A percentile compares a stretch with the other conserved stretches of the same genome.
Conservation (phyloP, 2,113 vertebrate genomes). For the Sitta europaea region DNA sequence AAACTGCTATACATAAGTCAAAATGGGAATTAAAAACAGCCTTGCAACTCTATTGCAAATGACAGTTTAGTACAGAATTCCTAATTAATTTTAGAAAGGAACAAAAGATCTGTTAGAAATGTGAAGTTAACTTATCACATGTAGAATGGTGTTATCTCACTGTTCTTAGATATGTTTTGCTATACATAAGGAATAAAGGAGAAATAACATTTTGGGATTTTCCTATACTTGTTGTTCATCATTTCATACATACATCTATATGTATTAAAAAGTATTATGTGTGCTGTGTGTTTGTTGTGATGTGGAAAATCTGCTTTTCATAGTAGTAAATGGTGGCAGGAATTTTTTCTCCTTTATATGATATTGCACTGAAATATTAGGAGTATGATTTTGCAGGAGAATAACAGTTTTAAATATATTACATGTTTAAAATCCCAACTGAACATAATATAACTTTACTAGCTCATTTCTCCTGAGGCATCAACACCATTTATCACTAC, state of each 20-base stretch:
- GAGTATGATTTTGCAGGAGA: constrained; percentile 42
- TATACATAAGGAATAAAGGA: not conserved
- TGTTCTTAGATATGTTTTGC: not conserved
- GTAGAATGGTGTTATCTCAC: not conserved
- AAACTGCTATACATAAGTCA: not conserved
- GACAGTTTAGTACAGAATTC: not conserved
- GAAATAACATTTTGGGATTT: not conserved
- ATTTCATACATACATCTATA: not conserved
- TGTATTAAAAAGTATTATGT: not conserved
- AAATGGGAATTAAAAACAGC: not conserved
- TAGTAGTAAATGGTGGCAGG: not conserved
- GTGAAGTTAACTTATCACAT: not conserved
- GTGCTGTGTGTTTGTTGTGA: not conserved
- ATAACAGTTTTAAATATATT: constrained; percentile 67
- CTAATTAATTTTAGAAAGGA: not conserved
- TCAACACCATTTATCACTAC: constrained; percentile 74
- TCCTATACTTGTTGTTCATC: not conserved
- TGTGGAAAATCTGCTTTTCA: not conserved
- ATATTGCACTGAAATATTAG: constrained; percentile 44
- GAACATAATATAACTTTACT: constrained; percentile 75
- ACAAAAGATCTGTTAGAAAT: not conserved
- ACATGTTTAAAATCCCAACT: constrained; percentile 68
- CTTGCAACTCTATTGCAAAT: not conserved
- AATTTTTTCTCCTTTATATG: not conserved
- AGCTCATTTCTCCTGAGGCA: constrained; percentile 70